phyloP scores from a whole-genome alignment of 2,113 vertebrate genomes.

The chimpanzee (Pan troglodytes) region DNA sequence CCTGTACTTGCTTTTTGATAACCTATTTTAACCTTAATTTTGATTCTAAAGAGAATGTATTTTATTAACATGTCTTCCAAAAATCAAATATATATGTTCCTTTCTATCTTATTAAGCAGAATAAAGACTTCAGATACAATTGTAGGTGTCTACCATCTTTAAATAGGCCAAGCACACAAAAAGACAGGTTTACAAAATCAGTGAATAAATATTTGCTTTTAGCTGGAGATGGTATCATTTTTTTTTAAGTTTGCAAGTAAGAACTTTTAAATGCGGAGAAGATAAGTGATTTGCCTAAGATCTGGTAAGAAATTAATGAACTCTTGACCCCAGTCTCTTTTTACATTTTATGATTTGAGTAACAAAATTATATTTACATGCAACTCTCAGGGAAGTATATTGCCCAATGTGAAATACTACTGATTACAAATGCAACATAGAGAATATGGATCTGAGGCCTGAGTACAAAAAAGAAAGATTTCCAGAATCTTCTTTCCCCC shows the following conservation, averaged over 20 bases:
- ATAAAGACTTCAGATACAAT: not conserved
- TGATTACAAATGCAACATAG: not conserved
- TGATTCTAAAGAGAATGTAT: not conserved
- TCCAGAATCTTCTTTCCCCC: slow-evolving; percentile 13
- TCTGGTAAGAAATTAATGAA: slow-evolving; percentile 8
- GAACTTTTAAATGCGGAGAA: not conserved
- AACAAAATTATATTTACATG: not conserved
- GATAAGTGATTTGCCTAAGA: not conserved
- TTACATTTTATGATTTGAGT: slow-evolving; percentile 18
- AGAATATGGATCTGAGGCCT: slow-evolving; percentile 34
- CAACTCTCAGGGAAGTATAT: not conserved
- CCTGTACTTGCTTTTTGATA: not conserved
- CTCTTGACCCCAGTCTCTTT: not conserved
- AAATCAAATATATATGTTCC: not conserved
- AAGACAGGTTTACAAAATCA: slow-evolving; percentile 20
- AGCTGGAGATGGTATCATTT: not conserved
- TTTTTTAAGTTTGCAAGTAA: not conserved
- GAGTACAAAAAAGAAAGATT: slow-evolving; percentile 33
- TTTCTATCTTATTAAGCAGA: not conserved
- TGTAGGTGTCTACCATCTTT: not conserved
- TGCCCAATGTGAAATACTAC: not conserved
- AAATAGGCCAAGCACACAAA: not conserved
- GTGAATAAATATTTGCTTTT: not conserved
- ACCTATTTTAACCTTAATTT: slow-evolving; percentile 15
- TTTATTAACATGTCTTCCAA: not conserved